Evolutionary conservation across 2,888 invertebrate genomes (phyloP).

Genomic region (Orthosia incerta): DNA sequence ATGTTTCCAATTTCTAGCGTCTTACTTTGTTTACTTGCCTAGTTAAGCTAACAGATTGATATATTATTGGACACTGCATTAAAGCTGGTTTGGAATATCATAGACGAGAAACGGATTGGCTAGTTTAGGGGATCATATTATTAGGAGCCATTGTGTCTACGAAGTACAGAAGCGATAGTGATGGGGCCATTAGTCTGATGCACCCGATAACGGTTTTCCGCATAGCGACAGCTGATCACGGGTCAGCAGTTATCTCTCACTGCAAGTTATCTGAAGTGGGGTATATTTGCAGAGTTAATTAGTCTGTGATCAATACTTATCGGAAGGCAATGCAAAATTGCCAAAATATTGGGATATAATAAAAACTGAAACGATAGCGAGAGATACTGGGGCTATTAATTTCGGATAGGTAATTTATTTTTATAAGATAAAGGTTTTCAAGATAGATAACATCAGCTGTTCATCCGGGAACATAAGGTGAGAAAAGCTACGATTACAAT

Average conservation of each 20-base stretch:
- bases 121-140: background rate
- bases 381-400: background rate
- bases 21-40: background rate
- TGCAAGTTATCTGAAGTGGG: conserved; percentile 34
- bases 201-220: conserved; percentile 39
- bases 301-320: conserved; percentile 22
- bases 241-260: conserved; percentile 35
- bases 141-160: conserved; percentile 17
- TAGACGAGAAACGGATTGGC: too few species aligned
- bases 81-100: background rate
- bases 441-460: background rate
- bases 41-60: background rate
- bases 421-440: conserved; percentile 12
- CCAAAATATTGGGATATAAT: conserved; percentile 36
- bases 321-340: conserved; percentile 20
- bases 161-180: background rate
- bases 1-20: background rate
- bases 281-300: conserved; percentile 43
- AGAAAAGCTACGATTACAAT: background rate
- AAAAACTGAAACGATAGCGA: conserved; percentile 12
- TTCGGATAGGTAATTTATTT: conserved; percentile 8
- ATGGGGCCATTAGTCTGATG: background rate
- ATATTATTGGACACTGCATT: background rate
- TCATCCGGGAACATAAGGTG: background rate
- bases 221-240: conserved; percentile 25